Evolutionary conservation across 2,888 invertebrate species (phyloP).

Genomic region (Malachius bipustulatus): DNA sequence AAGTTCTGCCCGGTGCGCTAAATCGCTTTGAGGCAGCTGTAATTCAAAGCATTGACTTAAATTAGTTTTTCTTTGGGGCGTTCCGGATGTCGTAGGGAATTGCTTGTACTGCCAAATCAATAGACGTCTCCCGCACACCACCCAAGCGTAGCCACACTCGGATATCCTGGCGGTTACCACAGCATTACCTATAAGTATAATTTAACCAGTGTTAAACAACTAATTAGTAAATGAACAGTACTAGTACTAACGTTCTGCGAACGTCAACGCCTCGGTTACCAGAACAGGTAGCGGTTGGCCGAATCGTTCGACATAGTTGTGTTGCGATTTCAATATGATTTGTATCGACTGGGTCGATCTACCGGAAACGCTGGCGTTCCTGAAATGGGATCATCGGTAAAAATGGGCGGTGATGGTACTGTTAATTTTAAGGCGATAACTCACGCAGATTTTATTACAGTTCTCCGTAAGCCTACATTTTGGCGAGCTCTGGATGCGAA

Average conservation of each 20-base stretch:
- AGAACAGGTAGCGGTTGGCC: conserved; percentile 75
- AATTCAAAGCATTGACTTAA: conserved; percentile 68
- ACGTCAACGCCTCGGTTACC: conserved; percentile 78
- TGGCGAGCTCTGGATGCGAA: conserved; percentile 31
- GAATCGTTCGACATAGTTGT: conserved; percentile 65
- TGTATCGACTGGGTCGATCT: conserved; percentile 57
- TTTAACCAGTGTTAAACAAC: background rate
- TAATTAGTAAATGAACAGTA: conserved; percentile 6
- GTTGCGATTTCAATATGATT: conserved; percentile 62
- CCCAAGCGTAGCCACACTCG: conserved; percentile 44
- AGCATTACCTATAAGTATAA: conserved; percentile 28
- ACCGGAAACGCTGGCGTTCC: conserved; percentile 45
- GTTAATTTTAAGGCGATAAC: conserved; percentile 15
- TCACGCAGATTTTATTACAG: conserved; percentile 32
- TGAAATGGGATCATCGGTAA: conserved; percentile 25
- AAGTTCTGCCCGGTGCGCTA: conserved; percentile 79
- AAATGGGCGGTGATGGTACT: conserved; percentile 10
- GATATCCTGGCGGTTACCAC: conserved; percentile 41
- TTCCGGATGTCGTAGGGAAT: conserved; percentile 26
- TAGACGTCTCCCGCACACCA: conserved; percentile 71
- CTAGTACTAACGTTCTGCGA: conserved; percentile 51
- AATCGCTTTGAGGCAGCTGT: conserved; percentile 80
- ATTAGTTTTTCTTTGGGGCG: conserved; percentile 36
- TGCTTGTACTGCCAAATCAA: conserved; percentile 74
- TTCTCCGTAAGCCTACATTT: conserved; percentile 23